phyloP scores from a whole-genome alignment of 2,113 vertebrate genomes.

The pig (Sus scrofa) region DNA sequence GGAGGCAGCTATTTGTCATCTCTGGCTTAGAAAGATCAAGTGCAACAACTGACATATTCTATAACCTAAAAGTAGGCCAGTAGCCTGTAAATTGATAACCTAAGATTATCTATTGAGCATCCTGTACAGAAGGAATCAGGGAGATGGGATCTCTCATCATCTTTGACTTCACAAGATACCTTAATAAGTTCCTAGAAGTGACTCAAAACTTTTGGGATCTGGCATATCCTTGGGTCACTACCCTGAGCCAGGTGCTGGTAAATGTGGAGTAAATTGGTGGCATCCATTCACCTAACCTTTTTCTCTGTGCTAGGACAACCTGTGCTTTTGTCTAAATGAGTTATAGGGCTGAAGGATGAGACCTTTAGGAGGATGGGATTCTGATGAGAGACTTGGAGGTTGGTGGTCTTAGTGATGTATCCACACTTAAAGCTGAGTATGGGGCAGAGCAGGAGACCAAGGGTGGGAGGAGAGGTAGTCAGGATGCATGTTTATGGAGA shows the following conservation, averaged over 20 bases:
- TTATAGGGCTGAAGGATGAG: neutral
- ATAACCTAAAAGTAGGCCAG: neutral
- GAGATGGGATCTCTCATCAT: neutral
- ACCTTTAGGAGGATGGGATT: neutral
- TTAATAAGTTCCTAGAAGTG: neutral
- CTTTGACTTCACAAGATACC: neutral
- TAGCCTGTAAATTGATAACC: neutral
- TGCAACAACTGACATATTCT: neutral
- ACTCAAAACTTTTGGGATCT: neutral
- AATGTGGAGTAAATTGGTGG: neutral
- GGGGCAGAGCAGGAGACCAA: neutral
- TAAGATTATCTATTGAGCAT: neutral
- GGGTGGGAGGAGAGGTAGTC: neutral
- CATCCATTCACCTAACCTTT: neutral
- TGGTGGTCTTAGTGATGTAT: neutral
- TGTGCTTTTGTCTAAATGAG: neutral
- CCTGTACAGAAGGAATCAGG: neutral
- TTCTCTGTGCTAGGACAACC: neutral
- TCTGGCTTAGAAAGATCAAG: conserved; percentile 40
- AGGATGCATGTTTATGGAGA: neutral
- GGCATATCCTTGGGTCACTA: neutral
- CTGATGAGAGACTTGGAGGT: neutral
- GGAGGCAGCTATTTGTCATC: neutral
- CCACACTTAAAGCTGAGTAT: neutral
- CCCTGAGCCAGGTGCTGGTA: neutral